Percentiles rank a stretch among this genome's conserved stretches.
These are phyloP conservation scores for Nezara viridula DNA, from an alignment of 2,888 invertebrate genomes.

Conservation along the genomic window DNA sequence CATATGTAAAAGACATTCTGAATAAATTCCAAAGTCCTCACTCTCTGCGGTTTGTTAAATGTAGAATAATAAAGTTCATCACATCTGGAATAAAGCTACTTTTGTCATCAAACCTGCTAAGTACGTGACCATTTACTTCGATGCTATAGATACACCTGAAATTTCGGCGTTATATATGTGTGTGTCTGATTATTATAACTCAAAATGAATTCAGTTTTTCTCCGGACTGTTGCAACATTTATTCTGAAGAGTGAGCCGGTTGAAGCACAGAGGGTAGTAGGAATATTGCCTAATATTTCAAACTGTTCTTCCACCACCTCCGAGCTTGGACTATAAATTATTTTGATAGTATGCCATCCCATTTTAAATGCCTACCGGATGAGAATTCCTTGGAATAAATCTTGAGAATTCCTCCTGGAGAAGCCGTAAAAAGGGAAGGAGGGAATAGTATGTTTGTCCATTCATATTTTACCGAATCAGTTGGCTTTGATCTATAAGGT, in stretches of 20 bases:
- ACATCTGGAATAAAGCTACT: too few relatives aligned
- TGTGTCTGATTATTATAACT: too few relatives aligned
- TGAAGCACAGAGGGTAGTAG: background rate
- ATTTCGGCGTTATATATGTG: too few relatives aligned
- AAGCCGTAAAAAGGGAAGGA: background rate
- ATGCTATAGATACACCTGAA: too few relatives aligned
- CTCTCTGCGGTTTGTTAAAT: too few relatives aligned
- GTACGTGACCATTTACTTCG: too few relatives aligned
- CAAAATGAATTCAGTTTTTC: too few relatives aligned
- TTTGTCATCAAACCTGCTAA: too few relatives aligned
- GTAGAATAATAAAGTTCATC: too few relatives aligned
- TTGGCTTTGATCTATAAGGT: conserved; percentile 12
- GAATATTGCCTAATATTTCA: conserved; percentile 39
- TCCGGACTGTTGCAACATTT: background rate
- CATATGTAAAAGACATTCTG: too few relatives aligned
- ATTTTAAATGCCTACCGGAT: conserved; percentile 35
- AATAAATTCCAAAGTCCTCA: too few relatives aligned
- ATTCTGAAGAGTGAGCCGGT: background rate
- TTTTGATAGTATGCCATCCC: conserved; percentile 44
- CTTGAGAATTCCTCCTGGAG: conserved; percentile 39
- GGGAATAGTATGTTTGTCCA: conserved; percentile 9
- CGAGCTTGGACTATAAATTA: conserved; percentile 27
- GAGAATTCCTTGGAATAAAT: conserved; percentile 35
- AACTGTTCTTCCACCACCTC: conserved; percentile 23
- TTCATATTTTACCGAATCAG: conserved; percentile 33